These are phyloP conservation scores for Bettongia penicillata DNA, from an alignment of 2,113 vertebrate species.

Conservation along the genomic window DNA sequence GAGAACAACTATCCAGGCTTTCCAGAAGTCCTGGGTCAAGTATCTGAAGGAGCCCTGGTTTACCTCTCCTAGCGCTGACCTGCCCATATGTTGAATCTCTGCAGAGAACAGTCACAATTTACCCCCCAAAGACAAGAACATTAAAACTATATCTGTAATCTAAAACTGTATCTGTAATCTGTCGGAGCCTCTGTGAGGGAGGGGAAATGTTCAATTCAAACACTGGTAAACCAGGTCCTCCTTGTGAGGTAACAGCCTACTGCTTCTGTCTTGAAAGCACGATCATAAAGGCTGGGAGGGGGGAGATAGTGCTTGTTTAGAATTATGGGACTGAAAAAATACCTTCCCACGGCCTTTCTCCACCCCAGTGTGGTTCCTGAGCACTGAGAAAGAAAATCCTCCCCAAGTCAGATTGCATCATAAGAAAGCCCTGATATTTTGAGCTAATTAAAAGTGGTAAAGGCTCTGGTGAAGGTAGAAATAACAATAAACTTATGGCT, in stretches of 20 bases:
- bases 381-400: background rate
- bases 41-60: background rate
- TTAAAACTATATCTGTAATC: background rate
- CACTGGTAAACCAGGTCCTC: background rate
- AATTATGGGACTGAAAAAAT: background rate
- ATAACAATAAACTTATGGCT: background rate
- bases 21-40: background rate
- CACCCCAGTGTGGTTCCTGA: background rate
- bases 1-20: background rate
- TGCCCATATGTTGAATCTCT: background rate
- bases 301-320: background rate
- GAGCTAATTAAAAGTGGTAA: background rate
- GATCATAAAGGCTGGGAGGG: background rate
- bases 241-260: background rate
- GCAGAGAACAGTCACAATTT: background rate
- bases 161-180: no score
- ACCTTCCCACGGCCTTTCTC: background rate
- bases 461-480: background rate
- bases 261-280: background rate
- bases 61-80: background rate
- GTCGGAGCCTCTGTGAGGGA: background rate
- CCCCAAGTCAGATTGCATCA: background rate
- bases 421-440: background rate
- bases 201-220: background rate
- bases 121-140: background rate